Percentiles rank a stretch among this genome's conserved stretches.
These are phyloP conservation scores for Graphium colonna DNA, from an alignment of 2,888 invertebrate genomes.

Conservation along the genomic window DNA sequence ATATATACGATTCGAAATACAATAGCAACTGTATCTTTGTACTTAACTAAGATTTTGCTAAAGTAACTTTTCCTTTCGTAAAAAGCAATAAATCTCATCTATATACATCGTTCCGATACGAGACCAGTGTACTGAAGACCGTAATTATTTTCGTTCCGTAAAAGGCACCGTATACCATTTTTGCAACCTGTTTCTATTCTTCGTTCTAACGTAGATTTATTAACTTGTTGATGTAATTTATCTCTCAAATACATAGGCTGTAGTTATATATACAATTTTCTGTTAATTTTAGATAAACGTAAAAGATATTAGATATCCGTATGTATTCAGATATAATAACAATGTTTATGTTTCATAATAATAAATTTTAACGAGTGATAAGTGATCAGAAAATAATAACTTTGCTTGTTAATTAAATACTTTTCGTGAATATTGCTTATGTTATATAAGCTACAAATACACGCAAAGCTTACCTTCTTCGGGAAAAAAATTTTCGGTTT, in stretches of 20 bases:
- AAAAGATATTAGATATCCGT: too few species aligned
- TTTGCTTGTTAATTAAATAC: background rate
- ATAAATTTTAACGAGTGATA: background rate
- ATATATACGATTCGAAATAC: too few species aligned
- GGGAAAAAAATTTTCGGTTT: conserved; percentile 77
- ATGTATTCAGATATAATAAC: too few species aligned
- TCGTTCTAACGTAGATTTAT: conserved; percentile 23
- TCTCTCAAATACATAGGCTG: conserved; percentile 6
- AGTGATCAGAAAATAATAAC: too few species aligned
- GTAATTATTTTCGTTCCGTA: conserved; percentile 23
- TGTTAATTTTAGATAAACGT: too few species aligned
- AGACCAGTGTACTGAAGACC: conserved; percentile 20
- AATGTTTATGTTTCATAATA: too few species aligned
- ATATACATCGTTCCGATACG: conserved; percentile 11
- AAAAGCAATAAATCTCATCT: conserved; percentile 19
- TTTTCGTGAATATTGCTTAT: too few species aligned
- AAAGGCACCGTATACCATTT: conserved; percentile 19
- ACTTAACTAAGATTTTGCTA: too few species aligned
- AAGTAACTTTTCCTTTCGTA: background rate
- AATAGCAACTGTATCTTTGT: too few species aligned
- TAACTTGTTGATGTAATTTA: conserved; percentile 17
- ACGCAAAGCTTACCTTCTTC: conserved; percentile 65
- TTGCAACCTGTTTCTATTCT: conserved; percentile 22
- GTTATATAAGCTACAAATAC: background rate
- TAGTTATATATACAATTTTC: conserved; percentile 2